A percentile compares a stretch with the other conserved stretches of the same genome.
Evolutionary conservation across 2,113 vertebrate species (phyloP).

Genomic region (Alosa alosa): DNA sequence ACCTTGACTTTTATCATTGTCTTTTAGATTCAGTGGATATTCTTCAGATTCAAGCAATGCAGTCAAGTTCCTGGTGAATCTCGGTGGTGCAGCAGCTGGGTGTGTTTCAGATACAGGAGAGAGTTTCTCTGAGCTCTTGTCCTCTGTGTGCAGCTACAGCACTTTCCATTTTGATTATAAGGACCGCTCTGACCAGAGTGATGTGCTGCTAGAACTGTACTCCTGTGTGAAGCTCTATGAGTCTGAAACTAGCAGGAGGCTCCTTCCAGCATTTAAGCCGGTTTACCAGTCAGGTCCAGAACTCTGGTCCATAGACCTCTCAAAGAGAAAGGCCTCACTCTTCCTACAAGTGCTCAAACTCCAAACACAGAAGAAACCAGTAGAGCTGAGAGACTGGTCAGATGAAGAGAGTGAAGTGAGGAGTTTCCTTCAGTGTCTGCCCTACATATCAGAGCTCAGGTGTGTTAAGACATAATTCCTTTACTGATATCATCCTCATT

Average conservation of each 20-base stretch:
- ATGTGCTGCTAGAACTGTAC: constrained; percentile 37
- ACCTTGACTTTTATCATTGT: too few relatives aligned
- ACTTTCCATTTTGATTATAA: constrained; percentile 37
- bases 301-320: constrained; percentile 32
- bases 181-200: neutral
- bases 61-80: neutral
- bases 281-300: constrained; percentile 23
- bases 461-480: neutral
- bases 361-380: constrained; percentile 40
- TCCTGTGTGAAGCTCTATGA: constrained; percentile 37
- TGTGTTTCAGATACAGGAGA: constrained; percentile 23
- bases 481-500: neutral
- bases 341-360: constrained; percentile 43
- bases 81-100: constrained; percentile 16
- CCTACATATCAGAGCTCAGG: constrained; percentile 43
- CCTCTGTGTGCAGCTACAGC: constrained; percentile 42
- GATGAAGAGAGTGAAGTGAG: constrained; percentile 42
- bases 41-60: neutral
- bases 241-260: constrained; percentile 28
- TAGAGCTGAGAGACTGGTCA: constrained; percentile 35
- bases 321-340: constrained; percentile 23
- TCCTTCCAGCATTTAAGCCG: constrained; percentile 31
- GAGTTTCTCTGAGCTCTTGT: constrained; percentile 28
- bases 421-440: constrained; percentile 44
- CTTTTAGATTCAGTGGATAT: too few relatives aligned